phyloP scores from a whole-genome alignment of 2,888 invertebrate species.

The Ramazzottius varieornatus region DNA sequence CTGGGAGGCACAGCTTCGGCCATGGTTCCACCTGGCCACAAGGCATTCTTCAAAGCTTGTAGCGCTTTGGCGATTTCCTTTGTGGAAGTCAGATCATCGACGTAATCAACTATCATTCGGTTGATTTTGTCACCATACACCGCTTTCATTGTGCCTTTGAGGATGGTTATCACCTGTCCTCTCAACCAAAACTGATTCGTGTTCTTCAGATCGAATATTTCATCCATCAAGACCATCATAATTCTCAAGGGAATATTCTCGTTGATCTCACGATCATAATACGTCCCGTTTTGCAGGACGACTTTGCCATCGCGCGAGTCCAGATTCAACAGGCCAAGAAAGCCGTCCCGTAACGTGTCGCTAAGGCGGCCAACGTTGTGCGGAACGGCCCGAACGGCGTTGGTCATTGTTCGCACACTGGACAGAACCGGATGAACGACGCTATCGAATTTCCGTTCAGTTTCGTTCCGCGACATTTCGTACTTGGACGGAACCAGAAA shows the following conservation, averaged over 20 bases:
- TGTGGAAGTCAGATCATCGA: neutral
- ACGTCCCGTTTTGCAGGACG: neutral
- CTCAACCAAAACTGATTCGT: neutral
- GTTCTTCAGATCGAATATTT: neutral
- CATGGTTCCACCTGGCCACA: neutral
- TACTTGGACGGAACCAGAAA: neutral
- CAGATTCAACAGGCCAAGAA: neutral
- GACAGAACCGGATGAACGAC: neutral
- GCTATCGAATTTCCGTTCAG: neutral
- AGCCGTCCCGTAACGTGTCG: constrained; percentile 1
- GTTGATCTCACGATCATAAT: neutral
- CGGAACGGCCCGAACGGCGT: neutral
- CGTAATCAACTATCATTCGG: neutral
- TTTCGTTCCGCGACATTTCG: neutral
- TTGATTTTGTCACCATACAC: constrained; percentile 1
- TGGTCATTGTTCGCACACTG: neutral
- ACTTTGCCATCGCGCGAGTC: neutral
- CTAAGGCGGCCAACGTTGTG: neutral
- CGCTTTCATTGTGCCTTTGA: constrained; percentile 1
- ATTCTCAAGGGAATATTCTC: neutral
- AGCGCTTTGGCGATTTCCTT: neutral
- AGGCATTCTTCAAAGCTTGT: neutral
- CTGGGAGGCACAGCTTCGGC: neutral
- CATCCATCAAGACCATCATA: constrained; percentile 1
- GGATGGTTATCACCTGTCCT: neutral